Percentiles rank a stretch among this genome's conserved stretches.
Conservation (phyloP, 2,888 invertebrate genomes). For the Sesamia inferens region DNA sequence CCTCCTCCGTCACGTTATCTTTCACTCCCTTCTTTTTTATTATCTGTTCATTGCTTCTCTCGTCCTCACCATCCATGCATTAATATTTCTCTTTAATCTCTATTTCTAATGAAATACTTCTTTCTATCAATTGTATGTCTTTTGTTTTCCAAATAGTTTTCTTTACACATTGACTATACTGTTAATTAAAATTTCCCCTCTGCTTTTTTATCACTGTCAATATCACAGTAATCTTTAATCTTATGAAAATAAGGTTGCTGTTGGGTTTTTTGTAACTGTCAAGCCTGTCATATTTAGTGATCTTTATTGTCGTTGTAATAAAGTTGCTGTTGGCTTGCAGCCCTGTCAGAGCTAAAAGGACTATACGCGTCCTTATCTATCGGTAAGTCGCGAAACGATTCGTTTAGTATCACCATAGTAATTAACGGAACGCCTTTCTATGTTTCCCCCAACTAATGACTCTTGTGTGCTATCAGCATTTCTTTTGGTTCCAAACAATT, state of each 20-base stretch:
- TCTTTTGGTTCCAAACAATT: conserved; percentile 56
- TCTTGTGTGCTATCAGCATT: conserved; percentile 54
- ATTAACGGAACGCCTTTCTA: conserved; percentile 45
- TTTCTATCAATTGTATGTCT: background rate
- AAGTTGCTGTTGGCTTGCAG: background rate
- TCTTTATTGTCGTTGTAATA: background rate
- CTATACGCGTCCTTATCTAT: conserved; percentile 11
- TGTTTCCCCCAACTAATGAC: conserved; percentile 48
- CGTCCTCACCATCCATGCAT: no score
- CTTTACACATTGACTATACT: no score
- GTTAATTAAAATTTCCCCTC: no score
- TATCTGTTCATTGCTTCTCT: no score
- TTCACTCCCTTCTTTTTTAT: background rate
- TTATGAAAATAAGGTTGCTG: background rate
- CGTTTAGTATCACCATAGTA: conserved; percentile 41
- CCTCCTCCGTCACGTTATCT: background rate
- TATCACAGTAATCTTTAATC: background rate
- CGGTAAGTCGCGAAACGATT: conserved; percentile 49
- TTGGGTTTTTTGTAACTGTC: background rate
- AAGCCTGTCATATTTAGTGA: background rate
- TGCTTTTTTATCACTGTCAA: no score
- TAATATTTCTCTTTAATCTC: background rate
- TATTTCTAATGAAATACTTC: background rate
- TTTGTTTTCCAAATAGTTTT: background rate
- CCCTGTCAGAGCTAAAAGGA: background rate